These are phyloP conservation scores for Pyxicephalus adspersus DNA, from an alignment of 2,113 vertebrate genomes.

Conservation along the genomic window DNA sequence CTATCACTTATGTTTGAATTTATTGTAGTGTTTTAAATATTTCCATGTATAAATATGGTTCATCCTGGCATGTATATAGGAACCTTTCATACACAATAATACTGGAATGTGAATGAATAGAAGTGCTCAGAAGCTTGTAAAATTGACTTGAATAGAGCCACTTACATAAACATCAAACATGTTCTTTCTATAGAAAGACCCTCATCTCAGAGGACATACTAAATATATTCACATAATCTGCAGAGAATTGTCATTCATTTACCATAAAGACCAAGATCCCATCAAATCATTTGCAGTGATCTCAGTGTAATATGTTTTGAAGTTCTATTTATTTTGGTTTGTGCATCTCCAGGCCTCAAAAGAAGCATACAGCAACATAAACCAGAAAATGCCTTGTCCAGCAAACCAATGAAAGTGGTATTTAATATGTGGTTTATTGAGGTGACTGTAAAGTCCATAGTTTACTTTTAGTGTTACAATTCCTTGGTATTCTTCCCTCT, in stretches of 20 bases:
- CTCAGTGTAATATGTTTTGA: constrained; percentile 3
- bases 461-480: background rate
- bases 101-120: constrained; percentile 10
- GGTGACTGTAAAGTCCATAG: background rate
- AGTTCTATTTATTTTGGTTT: constrained; percentile 11
- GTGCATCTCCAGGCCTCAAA: background rate
- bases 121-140: background rate
- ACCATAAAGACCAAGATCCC: background rate
- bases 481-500: too few species aligned
- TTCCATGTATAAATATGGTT: background rate
- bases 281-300: constrained; percentile 6
- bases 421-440: background rate
- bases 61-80: background rate
- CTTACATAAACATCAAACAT: background rate
- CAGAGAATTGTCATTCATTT: constrained; percentile 8
- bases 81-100: background rate
- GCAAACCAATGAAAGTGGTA: background rate
- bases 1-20: background rate
- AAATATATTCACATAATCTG: background rate
- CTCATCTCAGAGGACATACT: background rate
- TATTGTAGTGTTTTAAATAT: background rate
- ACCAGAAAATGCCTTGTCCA: background rate
- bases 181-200: background rate
- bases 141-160: constrained; percentile 8
- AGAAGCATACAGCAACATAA: background rate